Evolutionary conservation across 2,113 vertebrate species (phyloP), one percentile per base, ranked within the genome.

Genomic region (Rynchops niger): DNA sequence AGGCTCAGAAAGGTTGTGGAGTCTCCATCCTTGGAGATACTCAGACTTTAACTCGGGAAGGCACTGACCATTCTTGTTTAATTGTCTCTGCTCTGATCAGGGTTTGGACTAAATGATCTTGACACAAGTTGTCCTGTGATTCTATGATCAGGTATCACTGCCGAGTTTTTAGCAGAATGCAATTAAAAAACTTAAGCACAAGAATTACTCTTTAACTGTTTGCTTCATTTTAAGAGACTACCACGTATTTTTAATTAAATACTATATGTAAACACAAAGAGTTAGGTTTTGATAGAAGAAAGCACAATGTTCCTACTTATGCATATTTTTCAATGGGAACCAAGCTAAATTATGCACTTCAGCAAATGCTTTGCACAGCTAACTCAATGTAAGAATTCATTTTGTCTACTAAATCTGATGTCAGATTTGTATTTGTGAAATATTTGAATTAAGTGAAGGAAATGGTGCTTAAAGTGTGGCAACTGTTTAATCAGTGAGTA

Each of bases 401-500:
- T 95, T 92, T 92, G 83, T 93, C 69, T 92, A 47, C 47, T 82
- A 87, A 92, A 95, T n/a, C 38, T 92, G 86, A 90, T 72, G 76
- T 43, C 40, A 95, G 86, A 94, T 88, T 92, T 95, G 26, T 85
- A 91, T 95, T 93, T 86, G 53, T 84, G 86, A 93, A 95, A 88
- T 95, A 85, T 90, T 90, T 91, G 86, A 96, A 97, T 90, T 89
- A 95, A 89, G 62, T 50, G 36, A 93, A 88, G 80, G 88, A 97
- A 96, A 62, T 52, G 43, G 69, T 83, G 87, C 73, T 91, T 92
- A 58, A 95, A 95, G 27, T 91, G 40, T 93, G 52, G 47, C 73
- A 95, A 96, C 74, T 83, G 71, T 87, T 97, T 95, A 97, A 97
- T 96, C 92, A 88, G 72, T 69, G 83, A 94, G 49, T 77, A 92